Percentiles rank a stretch among this genome's conserved stretches.
Evolutionary conservation across 2,113 vertebrate species (phyloP).

Genomic region (Indri indri): DNA sequence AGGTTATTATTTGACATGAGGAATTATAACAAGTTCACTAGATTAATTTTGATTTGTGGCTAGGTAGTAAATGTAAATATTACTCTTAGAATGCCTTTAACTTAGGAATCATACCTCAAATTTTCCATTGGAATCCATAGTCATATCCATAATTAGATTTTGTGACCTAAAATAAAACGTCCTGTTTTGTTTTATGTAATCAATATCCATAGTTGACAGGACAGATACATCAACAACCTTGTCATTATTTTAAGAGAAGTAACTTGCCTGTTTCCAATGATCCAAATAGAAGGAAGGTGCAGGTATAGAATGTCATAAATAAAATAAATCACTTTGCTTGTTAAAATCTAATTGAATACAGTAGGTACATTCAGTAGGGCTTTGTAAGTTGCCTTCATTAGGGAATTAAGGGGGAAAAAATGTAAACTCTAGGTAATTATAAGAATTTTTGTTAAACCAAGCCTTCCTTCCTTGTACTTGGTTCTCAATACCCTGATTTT

Average conservation of each 20-base stretch:
- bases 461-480: not conserved
- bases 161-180: not conserved
- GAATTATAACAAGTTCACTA: not conserved
- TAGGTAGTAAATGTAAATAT: not conserved
- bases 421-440: not conserved
- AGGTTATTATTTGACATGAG: not conserved
- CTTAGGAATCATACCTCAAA: not conserved
- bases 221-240: not conserved
- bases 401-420: not conserved
- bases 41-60: not conserved
- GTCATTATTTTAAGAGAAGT: not conserved
- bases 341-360: not conserved
- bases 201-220: not conserved
- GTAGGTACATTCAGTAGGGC: not conserved
- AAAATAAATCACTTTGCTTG: not conserved
- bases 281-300: not conserved
- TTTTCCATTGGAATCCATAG: not conserved
- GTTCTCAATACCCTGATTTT: not conserved
- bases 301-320: not conserved
- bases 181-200: slow-evolving; percentile 8
- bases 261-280: not conserved
- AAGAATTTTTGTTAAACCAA: not conserved
- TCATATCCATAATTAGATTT: not conserved
- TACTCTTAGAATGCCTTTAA: not conserved
- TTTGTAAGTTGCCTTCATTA: not conserved